phyloP scores from a whole-genome alignment of 2,797 vertebrate species.

The Otus scops region DNA sequence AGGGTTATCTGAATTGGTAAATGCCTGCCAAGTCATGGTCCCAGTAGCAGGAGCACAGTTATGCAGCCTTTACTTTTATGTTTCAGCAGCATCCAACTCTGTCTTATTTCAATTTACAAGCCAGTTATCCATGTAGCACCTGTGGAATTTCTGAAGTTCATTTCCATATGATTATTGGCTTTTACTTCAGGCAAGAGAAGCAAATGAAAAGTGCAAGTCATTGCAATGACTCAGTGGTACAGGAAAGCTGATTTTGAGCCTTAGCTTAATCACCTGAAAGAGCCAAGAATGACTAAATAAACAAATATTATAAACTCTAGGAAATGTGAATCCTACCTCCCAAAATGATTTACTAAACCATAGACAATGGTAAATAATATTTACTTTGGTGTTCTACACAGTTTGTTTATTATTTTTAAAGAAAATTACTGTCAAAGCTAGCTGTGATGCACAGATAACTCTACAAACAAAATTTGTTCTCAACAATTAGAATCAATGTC shows the following conservation, averaged over 20 bases:
- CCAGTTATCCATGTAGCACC: neutral
- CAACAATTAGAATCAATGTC: neutral
- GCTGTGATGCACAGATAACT: neutral
- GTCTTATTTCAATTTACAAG: neutral
- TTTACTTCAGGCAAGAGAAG: conserved; percentile 15
- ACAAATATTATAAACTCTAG: neutral
- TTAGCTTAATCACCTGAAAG: neutral
- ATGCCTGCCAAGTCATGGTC: neutral
- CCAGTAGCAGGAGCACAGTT: neutral
- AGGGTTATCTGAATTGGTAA: neutral
- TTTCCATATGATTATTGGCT: neutral
- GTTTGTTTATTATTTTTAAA: neutral
- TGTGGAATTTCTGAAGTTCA: neutral
- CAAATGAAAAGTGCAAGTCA: conserved; percentile 8
- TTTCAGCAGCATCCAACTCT: neutral
- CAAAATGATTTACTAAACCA: neutral
- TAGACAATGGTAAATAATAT: neutral
- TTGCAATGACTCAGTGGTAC: neutral
- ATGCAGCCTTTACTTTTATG: neutral
- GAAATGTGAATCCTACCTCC: neutral
- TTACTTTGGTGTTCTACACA: neutral
- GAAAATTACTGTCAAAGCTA: neutral
- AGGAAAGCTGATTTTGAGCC: neutral
- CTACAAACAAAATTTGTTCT: neutral
- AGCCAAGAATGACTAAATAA: neutral